These are phyloP conservation scores for Cotesia congregata DNA, from an alignment of 2,888 invertebrate genomes.

Conservation along the genomic window DNA sequence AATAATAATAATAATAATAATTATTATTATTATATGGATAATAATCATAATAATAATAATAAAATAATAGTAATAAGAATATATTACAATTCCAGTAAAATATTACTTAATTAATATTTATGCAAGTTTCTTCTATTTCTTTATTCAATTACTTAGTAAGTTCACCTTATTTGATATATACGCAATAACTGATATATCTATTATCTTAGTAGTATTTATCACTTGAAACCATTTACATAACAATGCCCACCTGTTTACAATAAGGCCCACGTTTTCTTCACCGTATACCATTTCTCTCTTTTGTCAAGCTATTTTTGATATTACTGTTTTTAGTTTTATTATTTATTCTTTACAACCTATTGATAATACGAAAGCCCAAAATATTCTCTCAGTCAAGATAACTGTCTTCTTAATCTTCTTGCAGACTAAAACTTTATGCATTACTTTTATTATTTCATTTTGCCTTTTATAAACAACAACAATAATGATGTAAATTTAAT, in stretches of 20 bases:
- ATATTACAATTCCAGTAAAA: constrained; percentile 63
- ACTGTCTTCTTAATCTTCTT: constrained; percentile 29
- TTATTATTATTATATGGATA: neutral
- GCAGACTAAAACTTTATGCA: neutral
- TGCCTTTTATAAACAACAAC: constrained; percentile 46
- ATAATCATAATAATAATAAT: neutral
- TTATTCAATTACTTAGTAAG: constrained; percentile 30
- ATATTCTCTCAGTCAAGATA: constrained; percentile 47
- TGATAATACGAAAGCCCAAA: constrained; percentile 68
- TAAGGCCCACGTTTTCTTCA: constrained; percentile 65
- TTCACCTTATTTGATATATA: constrained; percentile 42
- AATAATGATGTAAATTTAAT: constrained; percentile 47
- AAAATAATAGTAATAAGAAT: constrained; percentile 49
- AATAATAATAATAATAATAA: too few species aligned
- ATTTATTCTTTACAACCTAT: constrained; percentile 7
- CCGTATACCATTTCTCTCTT: constrained; percentile 48
- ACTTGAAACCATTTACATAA: constrained; percentile 62
- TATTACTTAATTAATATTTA: constrained; percentile 50
- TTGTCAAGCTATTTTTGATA: constrained; percentile 28
- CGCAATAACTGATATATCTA: constrained; percentile 57
- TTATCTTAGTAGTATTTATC: constrained; percentile 61
- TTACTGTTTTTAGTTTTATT: constrained; percentile 20
- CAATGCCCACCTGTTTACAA: constrained; percentile 70
- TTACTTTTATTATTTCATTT: neutral
- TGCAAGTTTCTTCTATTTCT: constrained; percentile 22